A percentile compares a stretch with the other conserved stretches of the same genome.
phyloP scores from a whole-genome alignment of 2,113 vertebrate species.

The Amblyornis subalaris region DNA sequence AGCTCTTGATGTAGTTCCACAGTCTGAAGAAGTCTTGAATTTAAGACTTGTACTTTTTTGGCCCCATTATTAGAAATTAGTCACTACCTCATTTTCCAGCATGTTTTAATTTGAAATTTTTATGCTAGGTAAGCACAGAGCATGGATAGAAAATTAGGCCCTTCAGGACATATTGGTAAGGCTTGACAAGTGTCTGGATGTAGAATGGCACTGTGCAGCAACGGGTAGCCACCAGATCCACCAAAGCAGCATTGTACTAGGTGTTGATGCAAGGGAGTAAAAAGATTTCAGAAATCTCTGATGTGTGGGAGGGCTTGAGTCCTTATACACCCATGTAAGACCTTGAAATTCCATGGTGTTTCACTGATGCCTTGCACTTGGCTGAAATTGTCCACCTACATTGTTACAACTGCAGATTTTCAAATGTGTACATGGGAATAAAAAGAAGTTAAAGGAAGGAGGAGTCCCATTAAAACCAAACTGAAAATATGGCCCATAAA shows the following conservation, averaged over 20 bases:
- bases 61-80: not conserved
- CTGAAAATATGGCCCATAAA: not conserved
- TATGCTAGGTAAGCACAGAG: not conserved
- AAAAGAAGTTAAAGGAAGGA: not conserved
- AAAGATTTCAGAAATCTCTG: not conserved
- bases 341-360: not conserved
- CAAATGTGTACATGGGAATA: not conserved
- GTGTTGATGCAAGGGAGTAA: not conserved
- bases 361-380: not conserved
- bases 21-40: not conserved
- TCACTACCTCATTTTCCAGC: not conserved
- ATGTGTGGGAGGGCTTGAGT: not conserved
- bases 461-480: not conserved
- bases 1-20: not conserved
- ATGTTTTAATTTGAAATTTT: not conserved
- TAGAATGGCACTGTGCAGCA: not conserved
- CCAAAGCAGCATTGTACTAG: not conserved
- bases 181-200: not conserved
- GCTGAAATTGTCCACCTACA: not conserved
- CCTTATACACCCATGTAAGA: rapidly evolving
- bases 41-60: not conserved
- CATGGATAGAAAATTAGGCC: not conserved
- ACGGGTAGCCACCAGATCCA: not conserved
- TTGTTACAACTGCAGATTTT: not conserved
- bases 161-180: not conserved